A percentile compares a stretch with the other conserved stretches of the same genome.
These are phyloP conservation scores for Epizoanthus ramosus DNA, from an alignment of 92 coral and sea anemone genomes.

Conservation along the genomic window DNA sequence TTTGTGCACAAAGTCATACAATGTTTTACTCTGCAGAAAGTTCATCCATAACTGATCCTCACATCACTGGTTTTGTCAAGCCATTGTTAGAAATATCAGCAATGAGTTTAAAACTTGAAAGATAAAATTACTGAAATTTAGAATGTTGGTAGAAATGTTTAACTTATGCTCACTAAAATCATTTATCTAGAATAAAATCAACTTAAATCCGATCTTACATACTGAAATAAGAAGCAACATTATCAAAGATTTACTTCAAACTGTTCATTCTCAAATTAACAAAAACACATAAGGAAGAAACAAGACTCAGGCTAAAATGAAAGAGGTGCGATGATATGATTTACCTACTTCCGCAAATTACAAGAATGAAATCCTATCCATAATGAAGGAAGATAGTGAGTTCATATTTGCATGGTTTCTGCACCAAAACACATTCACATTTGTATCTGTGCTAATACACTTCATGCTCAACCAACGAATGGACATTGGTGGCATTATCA, in stretches of 20 bases:
- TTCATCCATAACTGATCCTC: not conserved
- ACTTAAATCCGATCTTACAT: not conserved
- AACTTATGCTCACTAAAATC: conserved; percentile 6
- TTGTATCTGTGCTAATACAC: conserved; percentile 5
- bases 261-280: not conserved
- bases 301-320: not conserved
- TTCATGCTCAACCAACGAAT: conserved; percentile 11
- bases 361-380: not conserved
- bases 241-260: not conserved
- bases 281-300: not conserved
- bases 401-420: not conserved
- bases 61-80: not conserved
- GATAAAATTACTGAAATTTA: not conserved
- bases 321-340: not conserved
- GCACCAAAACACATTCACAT: not conserved
- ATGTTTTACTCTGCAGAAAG: not conserved
- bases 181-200: not conserved
- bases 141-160: not conserved
- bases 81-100: not conserved
- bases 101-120: not conserved
- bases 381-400: conserved; percentile 16
- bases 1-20: no score
- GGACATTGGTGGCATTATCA: not conserved
- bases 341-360: not conserved
- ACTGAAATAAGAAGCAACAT: not conserved